Conservation (phyloP, 1,140 invertebrate species). For the Condylostylus longicornis region DNA sequence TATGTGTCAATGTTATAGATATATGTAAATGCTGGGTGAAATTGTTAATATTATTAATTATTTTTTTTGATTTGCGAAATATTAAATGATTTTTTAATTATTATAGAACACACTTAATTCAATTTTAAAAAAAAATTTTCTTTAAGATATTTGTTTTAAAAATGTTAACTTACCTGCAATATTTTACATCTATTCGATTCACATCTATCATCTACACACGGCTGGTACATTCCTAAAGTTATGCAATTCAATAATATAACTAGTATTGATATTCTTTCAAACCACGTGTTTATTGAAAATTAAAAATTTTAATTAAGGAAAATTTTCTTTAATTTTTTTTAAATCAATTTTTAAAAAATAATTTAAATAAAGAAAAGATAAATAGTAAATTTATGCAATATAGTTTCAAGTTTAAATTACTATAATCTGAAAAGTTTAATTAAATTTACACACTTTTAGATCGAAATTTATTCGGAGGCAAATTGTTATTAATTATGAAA, state of each 20-base stretch:
- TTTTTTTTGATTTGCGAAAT: too few species aligned
- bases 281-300: constrained; percentile 62
- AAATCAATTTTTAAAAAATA: background rate
- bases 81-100: too few species aligned
- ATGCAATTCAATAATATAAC: constrained; percentile 97
- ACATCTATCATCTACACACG: constrained; percentile 91
- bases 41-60: too few species aligned
- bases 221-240: constrained; percentile 98
- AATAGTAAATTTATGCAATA: background rate
- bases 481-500: too few species aligned
- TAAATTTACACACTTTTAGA: too few species aligned
- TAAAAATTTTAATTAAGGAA: constrained; percentile 50
- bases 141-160: background rate
- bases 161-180: constrained; percentile 53
- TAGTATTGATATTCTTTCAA: constrained; percentile 95
- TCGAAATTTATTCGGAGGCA: too few species aligned
- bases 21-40: too few species aligned
- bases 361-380: background rate
- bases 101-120: too few species aligned
- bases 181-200: constrained; percentile 82
- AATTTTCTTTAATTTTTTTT: constrained; percentile 5
- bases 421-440: too few species aligned
- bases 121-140: background rate
- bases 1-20: too few species aligned
- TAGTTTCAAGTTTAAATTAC: background rate